These are phyloP conservation scores for Phylloscopus trochiloides DNA, from an alignment of 2,113 vertebrate genomes.

Conservation along the genomic window DNA sequence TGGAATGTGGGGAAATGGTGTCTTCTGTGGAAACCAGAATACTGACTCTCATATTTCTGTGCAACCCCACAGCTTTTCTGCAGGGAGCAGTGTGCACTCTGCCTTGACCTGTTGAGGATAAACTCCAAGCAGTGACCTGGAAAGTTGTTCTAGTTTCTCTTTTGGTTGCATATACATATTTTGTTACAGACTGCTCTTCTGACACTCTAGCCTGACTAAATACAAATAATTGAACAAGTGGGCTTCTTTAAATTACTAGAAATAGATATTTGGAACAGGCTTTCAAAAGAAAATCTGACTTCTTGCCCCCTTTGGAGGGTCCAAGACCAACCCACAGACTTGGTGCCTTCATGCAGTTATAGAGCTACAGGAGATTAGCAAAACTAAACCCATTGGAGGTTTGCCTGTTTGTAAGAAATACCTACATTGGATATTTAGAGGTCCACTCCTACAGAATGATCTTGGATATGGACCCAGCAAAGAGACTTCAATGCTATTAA, in stretches of 20 bases:
- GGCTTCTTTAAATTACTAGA: background rate
- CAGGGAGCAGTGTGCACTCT: background rate
- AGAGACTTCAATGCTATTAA: background rate
- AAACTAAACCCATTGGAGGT: background rate
- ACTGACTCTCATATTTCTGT: background rate
- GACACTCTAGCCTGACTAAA: background rate
- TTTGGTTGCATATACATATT: background rate
- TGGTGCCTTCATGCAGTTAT: background rate
- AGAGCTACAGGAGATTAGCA: background rate
- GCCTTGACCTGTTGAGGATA: background rate
- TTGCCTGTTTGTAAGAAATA: background rate
- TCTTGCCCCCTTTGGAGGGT: background rate
- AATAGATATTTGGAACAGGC: background rate
- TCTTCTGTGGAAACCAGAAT: background rate
- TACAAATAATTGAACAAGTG: background rate
- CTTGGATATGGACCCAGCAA: background rate
- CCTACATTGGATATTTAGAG: background rate
- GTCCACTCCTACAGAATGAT: background rate
- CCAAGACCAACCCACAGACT: background rate
- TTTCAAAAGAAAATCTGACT: background rate
- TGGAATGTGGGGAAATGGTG: background rate
- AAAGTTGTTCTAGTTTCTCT: background rate
- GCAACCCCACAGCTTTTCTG: background rate
- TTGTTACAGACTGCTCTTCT: background rate
- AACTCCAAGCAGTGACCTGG: background rate